Evolutionary conservation across 1,140 invertebrate species (phyloP).

Genomic region (Nephila pilipes): DNA sequence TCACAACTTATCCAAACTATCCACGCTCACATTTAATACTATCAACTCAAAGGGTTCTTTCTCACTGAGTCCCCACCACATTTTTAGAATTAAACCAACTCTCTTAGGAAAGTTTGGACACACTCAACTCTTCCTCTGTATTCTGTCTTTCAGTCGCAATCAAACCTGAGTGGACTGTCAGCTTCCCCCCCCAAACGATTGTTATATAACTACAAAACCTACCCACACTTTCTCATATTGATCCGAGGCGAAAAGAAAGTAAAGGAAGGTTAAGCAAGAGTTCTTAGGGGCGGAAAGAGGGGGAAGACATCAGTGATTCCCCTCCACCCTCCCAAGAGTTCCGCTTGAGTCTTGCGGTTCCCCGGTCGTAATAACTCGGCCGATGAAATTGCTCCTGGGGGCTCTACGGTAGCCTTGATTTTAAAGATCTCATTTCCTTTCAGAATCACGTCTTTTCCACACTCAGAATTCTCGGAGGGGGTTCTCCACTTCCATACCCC

Average conservation of each 20-base stretch:
- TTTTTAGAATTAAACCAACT: conserved; percentile 36
- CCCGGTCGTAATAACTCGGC: conserved; percentile 73
- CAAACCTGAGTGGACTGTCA: conserved; percentile 72
- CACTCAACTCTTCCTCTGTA: neutral
- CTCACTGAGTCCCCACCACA: neutral
- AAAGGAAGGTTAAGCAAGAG: conserved; percentile 45
- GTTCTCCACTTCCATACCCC: conserved; percentile 35
- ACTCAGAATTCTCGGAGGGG: conserved; percentile 8
- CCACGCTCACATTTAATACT: neutral
- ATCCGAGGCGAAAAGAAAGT: conserved; percentile 19
- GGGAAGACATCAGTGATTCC: neutral
- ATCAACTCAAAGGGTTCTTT: neutral
- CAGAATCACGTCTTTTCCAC: conserved; percentile 73
- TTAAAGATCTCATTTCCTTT: conserved; percentile 77
- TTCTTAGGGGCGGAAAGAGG: neutral
- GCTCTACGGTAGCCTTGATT: conserved; percentile 44
- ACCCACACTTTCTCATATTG: conserved; percentile 55
- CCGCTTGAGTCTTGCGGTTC: conserved; percentile 45
- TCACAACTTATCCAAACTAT: no score
- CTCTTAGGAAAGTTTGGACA: neutral
- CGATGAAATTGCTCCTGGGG: conserved; percentile 70
- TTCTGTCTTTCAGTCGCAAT: conserved; percentile 41
- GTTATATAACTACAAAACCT: conserved; percentile 62
- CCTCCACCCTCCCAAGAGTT: neutral
- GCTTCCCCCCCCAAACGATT: conserved; percentile 45